Conservation (phyloP, 2,113 vertebrate species). For the Psittacus erithacus region DNA sequence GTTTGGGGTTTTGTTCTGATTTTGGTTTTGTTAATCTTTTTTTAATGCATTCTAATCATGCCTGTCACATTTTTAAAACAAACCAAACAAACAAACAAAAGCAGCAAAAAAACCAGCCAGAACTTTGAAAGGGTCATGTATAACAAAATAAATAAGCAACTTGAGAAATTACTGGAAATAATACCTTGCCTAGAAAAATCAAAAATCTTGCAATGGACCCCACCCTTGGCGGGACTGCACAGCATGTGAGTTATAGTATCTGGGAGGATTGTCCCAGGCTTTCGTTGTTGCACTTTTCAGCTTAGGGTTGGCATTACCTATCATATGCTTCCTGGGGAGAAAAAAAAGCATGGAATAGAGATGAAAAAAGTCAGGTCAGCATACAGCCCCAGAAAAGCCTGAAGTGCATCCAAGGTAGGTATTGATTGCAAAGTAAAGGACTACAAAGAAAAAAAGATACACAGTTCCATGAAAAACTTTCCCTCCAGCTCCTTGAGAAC, state of each 20-base stretch:
- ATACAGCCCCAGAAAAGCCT: background rate
- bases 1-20: background rate
- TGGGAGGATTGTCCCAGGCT: background rate
- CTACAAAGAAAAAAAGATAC: background rate
- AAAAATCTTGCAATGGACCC: background rate
- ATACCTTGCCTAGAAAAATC: conserved; percentile 35
- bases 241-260: background rate
- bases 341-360: background rate
- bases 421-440: background rate
- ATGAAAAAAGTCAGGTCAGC: background rate
- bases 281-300: background rate
- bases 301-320: background rate
- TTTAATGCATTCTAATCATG: background rate
- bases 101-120: background rate
- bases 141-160: conserved; percentile 32
- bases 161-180: conserved; percentile 37
- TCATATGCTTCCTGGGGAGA: background rate
- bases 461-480: background rate
- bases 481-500: background rate
- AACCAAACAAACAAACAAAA: no score
- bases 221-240: conserved; percentile 36
- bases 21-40: background rate
- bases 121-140: background rate
- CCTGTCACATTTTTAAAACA: background rate
- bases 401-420: background rate